phyloP scores from a whole-genome alignment of 2,113 vertebrate genomes.

The Seriola dumerili region DNA sequence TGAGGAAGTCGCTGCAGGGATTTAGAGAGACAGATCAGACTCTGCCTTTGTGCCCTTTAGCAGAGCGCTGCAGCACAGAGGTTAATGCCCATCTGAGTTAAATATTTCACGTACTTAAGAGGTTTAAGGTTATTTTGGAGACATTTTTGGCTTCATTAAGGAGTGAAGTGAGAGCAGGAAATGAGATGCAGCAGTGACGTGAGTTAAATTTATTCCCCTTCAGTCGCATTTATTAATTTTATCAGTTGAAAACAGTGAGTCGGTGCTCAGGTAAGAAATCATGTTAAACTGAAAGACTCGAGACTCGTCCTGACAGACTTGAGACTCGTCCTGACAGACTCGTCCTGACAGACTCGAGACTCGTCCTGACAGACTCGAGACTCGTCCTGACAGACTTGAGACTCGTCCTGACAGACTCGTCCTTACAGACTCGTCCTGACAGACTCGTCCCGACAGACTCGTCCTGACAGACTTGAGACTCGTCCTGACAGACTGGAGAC shows the following conservation, averaged over 20 bases:
- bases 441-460: too few relatives aligned
- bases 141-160: background rate
- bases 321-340: too few relatives aligned
- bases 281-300: too few relatives aligned
- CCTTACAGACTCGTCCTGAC: too few relatives aligned
- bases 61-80: background rate
- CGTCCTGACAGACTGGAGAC: too few relatives aligned
- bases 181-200: background rate
- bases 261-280: too few relatives aligned
- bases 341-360: too few relatives aligned
- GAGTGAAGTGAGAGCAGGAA: conserved; percentile 2
- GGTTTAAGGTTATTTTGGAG: conserved; percentile 27
- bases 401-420: too few relatives aligned
- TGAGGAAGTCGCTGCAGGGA: conserved; percentile 20
- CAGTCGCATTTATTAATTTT: background rate
- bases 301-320: too few relatives aligned
- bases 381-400: too few relatives aligned
- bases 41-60: conserved; percentile 16
- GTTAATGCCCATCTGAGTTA: background rate
- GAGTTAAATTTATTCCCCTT: background rate
- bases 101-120: conserved; percentile 15
- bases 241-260: background rate
- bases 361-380: too few relatives aligned
- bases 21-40: background rate
- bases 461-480: too few relatives aligned